These are phyloP conservation scores for Champsocephalus esox DNA, from an alignment of 2,797 vertebrate genomes.

Conservation along the genomic window DNA sequence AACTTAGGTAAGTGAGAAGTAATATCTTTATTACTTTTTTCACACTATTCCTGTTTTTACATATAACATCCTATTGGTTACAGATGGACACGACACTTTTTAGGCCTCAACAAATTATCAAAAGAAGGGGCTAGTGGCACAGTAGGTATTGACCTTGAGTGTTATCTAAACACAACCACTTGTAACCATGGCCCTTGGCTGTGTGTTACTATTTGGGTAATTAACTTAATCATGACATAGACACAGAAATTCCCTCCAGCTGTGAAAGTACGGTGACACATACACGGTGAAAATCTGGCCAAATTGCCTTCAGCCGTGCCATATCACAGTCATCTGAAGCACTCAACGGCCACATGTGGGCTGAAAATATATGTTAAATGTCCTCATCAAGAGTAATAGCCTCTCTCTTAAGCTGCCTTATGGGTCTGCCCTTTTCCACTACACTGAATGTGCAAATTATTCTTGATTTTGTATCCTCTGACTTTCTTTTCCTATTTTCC, in stretches of 20 bases:
- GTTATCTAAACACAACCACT: not conserved
- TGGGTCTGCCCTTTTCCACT: constrained; percentile 72
- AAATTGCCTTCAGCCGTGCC: constrained; percentile 44
- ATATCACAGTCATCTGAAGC: constrained; percentile 38
- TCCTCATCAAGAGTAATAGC: constrained; percentile 68
- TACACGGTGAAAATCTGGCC: constrained; percentile 45
- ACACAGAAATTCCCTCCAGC: constrained; percentile 23
- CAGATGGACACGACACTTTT: not conserved
- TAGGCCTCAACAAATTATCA: not conserved
- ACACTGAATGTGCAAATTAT: constrained; percentile 71
- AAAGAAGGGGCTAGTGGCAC: not conserved
- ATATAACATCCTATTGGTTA: not conserved
- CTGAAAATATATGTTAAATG: constrained; percentile 49
- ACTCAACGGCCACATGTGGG: constrained; percentile 44
- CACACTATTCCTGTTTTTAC: too few relatives aligned
- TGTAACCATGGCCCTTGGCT: not conserved
- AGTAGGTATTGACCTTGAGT: not conserved
- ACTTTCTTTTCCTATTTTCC: constrained; percentile 18
- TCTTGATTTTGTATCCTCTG: constrained; percentile 65
- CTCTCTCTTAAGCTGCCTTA: constrained; percentile 66
- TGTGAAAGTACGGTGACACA: constrained; percentile 31
- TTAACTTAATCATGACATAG: constrained; percentile 33
- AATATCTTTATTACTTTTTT: not conserved
- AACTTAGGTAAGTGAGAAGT: not conserved
- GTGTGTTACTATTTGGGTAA: constrained; percentile 18